phyloP scores from a whole-genome alignment of 2,797 vertebrate species.

The Anas flavirostris region DNA sequence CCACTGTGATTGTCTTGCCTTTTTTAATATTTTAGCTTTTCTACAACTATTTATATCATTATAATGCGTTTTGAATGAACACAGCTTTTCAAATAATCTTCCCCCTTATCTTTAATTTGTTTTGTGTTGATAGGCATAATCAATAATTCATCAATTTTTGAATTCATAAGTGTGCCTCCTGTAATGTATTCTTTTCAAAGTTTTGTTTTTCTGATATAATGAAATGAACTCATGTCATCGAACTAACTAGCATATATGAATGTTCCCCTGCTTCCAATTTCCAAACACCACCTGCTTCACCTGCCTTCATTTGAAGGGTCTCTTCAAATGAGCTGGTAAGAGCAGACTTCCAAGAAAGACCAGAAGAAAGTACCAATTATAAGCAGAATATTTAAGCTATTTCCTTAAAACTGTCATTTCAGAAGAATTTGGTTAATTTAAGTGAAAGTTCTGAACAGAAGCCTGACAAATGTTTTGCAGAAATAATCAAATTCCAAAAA shows the following conservation, averaged over 20 bases:
- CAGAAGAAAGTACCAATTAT: neutral
- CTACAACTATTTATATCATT: neutral
- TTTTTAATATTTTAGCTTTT: constrained; percentile 17
- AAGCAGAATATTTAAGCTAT: neutral
- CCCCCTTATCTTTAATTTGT: constrained; percentile 41
- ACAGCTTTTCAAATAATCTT: constrained; percentile 6
- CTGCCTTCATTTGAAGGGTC: no score
- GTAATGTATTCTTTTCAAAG: constrained; percentile 28
- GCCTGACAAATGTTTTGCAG: neutral
- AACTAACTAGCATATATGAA: neutral
- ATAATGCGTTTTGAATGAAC: constrained; percentile 29
- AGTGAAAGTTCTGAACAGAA: neutral
- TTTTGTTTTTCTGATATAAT: constrained; percentile 26
- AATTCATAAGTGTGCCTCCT: neutral
- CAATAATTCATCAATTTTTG: constrained; percentile 59
- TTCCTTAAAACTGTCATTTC: neutral
- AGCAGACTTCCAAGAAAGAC: neutral
- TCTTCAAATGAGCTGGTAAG: neutral
- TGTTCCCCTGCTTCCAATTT: neutral
- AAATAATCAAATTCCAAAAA: constrained; percentile 1
- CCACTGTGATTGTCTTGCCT: neutral
- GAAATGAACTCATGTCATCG: neutral
- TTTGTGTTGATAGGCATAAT: constrained; percentile 40
- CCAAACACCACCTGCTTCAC: constrained; percentile 1
- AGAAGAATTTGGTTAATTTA: neutral